Base-by-base conservation (phyloP, 92 coral and sea anemone species). In the Galaxea fascicularis region DNA sequence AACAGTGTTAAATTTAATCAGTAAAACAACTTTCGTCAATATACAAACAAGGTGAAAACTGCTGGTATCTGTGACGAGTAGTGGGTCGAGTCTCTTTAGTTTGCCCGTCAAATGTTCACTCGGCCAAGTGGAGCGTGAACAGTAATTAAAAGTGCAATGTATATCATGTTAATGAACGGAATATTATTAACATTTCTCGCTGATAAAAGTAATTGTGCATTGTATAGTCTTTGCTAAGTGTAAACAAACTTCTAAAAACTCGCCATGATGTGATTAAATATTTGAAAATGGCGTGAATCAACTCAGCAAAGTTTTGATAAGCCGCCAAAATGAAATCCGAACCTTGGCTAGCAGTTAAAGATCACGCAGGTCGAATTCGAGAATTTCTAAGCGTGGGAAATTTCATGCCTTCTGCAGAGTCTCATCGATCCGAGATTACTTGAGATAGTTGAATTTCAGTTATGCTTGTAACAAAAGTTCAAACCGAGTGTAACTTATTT, bases 171-270 rank as follows among this genome's bases (percentile, higher is more conserved):
- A 21, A 46, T 12, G n/a, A 4, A 10, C 16, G 27, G 28, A 8
- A 44, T 62, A 17, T 59, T 9, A 26, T 57, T 24, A 44, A 25
- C 17, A n/a, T 30, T 65, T 29, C 74, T 9, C 31, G 54, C 46
- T 67, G 76, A 52, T 76, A 80, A 68, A 35, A 71, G 76, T 69
- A n/a, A 83, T 73, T 73, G 80, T 58, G 26, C 39, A 73, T 83
- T 58, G 80, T 73, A 39, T 83, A 60, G 26, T 59, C 8, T 20
- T 82, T 60, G 79, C 30, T 28, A 71, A 35, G 54, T 73, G 71
- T 73, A 73, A 73, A 83, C 87, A 83, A 83, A 28, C 52, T 73
- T 83, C 64, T 73, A 35, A 59, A 74, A 72, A 45, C 74, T 52
- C 65, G 44, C 31, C 68, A 39, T 69, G 85, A 71, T 31, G 46